Evolutionary conservation across 2,888 invertebrate genomes (phyloP).

Genomic region (Erebia epiphron): DNA sequence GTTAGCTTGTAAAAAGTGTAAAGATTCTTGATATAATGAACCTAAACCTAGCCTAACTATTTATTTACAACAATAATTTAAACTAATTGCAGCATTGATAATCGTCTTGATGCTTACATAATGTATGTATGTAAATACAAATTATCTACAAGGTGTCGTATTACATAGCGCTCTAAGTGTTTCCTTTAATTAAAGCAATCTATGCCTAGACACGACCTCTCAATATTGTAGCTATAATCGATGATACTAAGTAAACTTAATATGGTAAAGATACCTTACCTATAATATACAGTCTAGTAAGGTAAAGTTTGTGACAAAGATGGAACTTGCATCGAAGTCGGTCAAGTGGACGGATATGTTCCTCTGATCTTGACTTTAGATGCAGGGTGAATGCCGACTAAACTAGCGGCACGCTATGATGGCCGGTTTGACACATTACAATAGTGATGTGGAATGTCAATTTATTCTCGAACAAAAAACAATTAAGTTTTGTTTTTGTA

Average conservation of each 20-base stretch:
- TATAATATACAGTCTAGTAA: slow-evolving; percentile 16
- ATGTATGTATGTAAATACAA: slow-evolving; percentile 26
- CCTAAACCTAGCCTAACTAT: too few species aligned
- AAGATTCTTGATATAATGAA: too few species aligned
- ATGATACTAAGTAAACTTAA: slow-evolving; percentile 23
- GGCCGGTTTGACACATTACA: too few species aligned
- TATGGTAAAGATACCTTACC: slow-evolving; percentile 17
- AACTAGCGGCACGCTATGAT: too few species aligned
- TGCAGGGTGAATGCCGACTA: slow-evolving; percentile 30
- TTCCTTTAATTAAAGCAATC: slow-evolving; percentile 23
- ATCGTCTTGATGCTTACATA: slow-evolving; percentile 15
- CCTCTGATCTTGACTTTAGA: slow-evolving; percentile 59
- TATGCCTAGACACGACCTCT: slow-evolving; percentile 25
- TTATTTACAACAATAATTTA: background rate
- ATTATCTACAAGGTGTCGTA: slow-evolving; percentile 24
- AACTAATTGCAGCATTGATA: background rate
- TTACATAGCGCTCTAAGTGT: slow-evolving; percentile 27
- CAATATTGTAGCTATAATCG: slow-evolving; percentile 22
- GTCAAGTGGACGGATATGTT: slow-evolving; percentile 66
- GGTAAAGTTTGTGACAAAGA: slow-evolving; percentile 32
- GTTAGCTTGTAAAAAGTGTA: too few species aligned
- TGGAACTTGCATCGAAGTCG: slow-evolving; percentile 50
- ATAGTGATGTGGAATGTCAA: too few species aligned
- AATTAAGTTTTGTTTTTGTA: too few species aligned
- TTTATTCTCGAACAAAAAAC: too few species aligned